These are phyloP conservation scores for Odiellus spinosus DNA, from an alignment of 2,888 invertebrate genomes.

Conservation along the genomic window DNA sequence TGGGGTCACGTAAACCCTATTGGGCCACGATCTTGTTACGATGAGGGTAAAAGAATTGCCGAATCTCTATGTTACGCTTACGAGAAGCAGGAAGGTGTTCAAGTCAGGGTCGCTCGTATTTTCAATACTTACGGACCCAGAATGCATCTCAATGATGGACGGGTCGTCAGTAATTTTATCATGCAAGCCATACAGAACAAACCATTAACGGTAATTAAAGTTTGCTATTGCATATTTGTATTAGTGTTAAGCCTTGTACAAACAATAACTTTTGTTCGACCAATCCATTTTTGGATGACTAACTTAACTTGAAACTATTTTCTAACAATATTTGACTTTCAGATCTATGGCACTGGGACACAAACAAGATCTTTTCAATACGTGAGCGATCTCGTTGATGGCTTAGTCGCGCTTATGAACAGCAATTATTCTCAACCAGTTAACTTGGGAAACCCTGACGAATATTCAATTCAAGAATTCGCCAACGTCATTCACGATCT, in stretches of 20 bases:
- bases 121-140: constrained; percentile 98
- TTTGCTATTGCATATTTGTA: too few species aligned
- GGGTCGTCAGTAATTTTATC: constrained; percentile 97
- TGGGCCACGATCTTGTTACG: constrained; percentile 81
- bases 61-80: constrained; percentile 94
- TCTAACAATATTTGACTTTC: constrained; percentile 9
- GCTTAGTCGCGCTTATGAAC: constrained; percentile 77
- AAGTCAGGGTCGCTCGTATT: constrained; percentile 89
- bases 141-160: constrained; percentile 97
- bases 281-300: too few species aligned
- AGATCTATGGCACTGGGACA: constrained; percentile 39
- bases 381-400: constrained; percentile 90
- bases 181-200: constrained; percentile 88
- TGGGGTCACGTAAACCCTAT: constrained; percentile 99
- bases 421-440: constrained; percentile 84
- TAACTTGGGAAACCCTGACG: constrained; percentile 94
- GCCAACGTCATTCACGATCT: constrained; percentile 35
- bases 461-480: constrained; percentile 75
- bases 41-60: constrained; percentile 97
- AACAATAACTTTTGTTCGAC: too few species aligned
- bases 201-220: constrained; percentile 66
- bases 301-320: too few species aligned
- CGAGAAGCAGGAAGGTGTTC: constrained; percentile 80
- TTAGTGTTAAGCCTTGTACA: too few species aligned
- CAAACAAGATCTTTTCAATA: constrained; percentile 91